Evolutionary conservation across 2,113 vertebrate genomes (phyloP), one percentile per base, ranked within the genome.

Genomic region (Myocastor coypus): DNA sequence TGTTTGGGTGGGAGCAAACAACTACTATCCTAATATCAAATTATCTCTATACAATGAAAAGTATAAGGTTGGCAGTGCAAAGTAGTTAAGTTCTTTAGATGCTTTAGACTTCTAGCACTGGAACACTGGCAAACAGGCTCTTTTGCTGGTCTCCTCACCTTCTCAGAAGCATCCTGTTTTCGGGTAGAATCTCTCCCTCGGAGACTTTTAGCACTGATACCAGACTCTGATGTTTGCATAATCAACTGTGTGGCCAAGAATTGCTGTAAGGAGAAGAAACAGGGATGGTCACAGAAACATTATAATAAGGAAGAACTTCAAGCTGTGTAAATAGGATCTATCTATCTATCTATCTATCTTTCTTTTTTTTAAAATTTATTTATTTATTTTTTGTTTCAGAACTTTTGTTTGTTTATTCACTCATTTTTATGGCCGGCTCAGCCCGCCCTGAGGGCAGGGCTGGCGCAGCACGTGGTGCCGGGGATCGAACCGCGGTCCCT

Each of bases 221-320:
- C 99, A 13, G 99, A 99, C 97, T 99, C 99, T 0, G 99, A 99
- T 14, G 99, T 99, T 98, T 99, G 99, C 99, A 99, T 99, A 97
- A 99, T 99, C 98, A 99, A 99, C 69, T 99, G 99, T 4, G 99
- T 99, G 98, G 99, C 99, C 97, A 99, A 98, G 97, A 99, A 99
- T 99, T 99, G 99, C 99, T 99, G 94, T 75, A 98, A 92, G 96
- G 82, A 96, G 37, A 96, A 97, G 52, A 95, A 96, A 95, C 5
- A 96, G 32, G 34, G 66, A 94, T 93, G 87, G 66, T 59, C 89
- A 87, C 16, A 57, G 55, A 96, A 68, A 96, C 66, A 77, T 73
- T 16, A 96, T 46, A 96, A 77, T 52, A 89, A 50, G 52, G 55
- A 97, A 84, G 30, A 96, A 96, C 20, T 64, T 75, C 55, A 94